These are phyloP conservation scores for Morpho achilles DNA, from an alignment of 2,888 invertebrate species.

Conservation along the genomic window DNA sequence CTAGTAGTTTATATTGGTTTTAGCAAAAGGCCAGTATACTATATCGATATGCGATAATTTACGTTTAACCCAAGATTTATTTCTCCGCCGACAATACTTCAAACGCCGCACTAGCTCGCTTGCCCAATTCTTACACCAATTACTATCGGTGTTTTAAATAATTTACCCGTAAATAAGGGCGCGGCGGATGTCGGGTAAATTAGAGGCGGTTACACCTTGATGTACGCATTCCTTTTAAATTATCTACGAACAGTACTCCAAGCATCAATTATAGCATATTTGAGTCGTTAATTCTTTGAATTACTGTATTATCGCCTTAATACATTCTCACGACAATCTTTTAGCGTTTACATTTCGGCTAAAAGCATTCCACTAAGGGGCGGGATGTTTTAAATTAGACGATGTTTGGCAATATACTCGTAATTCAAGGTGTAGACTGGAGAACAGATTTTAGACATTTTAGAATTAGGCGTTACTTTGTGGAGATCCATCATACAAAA, in stretches of 20 bases:
- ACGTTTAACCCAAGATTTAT: conserved; percentile 30
- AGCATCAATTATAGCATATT: conserved; percentile 3
- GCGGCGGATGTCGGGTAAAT: conserved; percentile 15
- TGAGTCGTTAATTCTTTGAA: neutral
- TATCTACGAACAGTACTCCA: conserved; percentile 12
- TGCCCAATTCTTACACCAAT: conserved; percentile 34
- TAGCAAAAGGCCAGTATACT: conserved; percentile 21
- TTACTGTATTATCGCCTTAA: conserved; percentile 3
- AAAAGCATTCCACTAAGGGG: no score
- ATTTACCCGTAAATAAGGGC: conserved; percentile 30
- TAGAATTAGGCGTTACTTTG: no score
- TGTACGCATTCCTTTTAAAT: conserved; percentile 14
- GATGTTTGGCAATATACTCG: neutral
- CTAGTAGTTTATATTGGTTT: no score
- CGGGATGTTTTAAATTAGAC: no score
- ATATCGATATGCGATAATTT: conserved; percentile 27
- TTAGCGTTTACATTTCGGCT: neutral
- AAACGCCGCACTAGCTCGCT: conserved; percentile 15
- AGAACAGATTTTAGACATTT: no score
- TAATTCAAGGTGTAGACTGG: no score
- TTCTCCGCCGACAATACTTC: conserved; percentile 27
- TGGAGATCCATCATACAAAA: no score
- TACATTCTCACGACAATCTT: neutral
- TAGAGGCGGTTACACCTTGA: conserved; percentile 17
- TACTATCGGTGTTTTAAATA: conserved; percentile 34